phyloP scores from a whole-genome alignment of 2,113 vertebrate genomes.

The Rousettus leschenaultii region DNA sequence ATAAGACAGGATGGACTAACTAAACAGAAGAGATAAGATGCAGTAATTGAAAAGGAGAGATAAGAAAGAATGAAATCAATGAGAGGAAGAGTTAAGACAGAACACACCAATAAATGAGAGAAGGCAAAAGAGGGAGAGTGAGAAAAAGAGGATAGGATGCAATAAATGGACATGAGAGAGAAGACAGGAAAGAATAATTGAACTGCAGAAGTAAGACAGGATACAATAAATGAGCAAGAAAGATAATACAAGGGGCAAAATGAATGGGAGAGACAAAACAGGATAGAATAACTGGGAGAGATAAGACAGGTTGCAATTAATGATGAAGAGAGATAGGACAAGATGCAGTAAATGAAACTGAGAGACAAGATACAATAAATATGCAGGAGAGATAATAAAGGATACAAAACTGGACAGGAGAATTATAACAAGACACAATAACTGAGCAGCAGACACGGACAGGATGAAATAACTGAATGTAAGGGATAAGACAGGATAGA shows the following conservation, averaged over 20 bases:
- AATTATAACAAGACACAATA: neutral
- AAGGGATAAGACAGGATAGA: neutral
- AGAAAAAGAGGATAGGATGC: neutral
- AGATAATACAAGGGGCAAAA: neutral
- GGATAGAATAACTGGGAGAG: neutral
- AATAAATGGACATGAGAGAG: neutral
- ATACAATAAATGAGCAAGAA: neutral
- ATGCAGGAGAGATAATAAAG: neutral
- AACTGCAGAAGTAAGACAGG: neutral
- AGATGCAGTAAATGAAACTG: neutral
- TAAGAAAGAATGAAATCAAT: neutral
- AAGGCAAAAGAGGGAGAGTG: too few relatives aligned
- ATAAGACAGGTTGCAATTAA: neutral
- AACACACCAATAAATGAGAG: neutral
- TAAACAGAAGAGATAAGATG: neutral
- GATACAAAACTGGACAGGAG: neutral
- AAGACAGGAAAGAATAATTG: neutral
- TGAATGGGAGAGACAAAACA: neutral
- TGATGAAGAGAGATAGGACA: neutral
- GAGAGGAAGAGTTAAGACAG: neutral
- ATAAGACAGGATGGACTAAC: neutral
- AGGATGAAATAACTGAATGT: neutral
- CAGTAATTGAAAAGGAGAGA: neutral
- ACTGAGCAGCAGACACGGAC: neutral
- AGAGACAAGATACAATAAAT: neutral